Conservation (phyloP, 2,888 invertebrate genomes). For the Perdita meconis region DNA sequence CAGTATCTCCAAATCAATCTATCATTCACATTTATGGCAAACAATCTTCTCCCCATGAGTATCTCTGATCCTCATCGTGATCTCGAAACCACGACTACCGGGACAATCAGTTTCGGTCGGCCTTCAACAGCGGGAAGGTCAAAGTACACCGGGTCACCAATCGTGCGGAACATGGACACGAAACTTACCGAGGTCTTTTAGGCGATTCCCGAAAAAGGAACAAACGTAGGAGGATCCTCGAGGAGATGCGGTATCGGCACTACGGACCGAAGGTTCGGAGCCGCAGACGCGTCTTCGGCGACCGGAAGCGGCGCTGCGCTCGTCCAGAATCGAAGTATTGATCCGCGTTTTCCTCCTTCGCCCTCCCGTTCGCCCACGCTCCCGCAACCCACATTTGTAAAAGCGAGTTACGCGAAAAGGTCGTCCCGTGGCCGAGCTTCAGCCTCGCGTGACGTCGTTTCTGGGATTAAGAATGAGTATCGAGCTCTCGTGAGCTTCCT, state of each 20-base stretch:
- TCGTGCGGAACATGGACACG: not conserved
- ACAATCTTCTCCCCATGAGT: too few species aligned
- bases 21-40: too few species aligned
- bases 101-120: too few species aligned
- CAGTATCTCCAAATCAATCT: too few species aligned
- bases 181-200: constrained; percentile 25
- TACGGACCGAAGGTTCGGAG: constrained; percentile 8
- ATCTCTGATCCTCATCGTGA: too few species aligned
- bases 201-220: constrained; percentile 7
- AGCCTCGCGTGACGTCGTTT: constrained; percentile 38
- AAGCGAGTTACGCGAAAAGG: constrained; percentile 62
- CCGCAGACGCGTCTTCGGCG: constrained; percentile 38
- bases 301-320: constrained; percentile 69
- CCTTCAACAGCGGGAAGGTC: not conserved
- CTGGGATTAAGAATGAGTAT: constrained; percentile 40
- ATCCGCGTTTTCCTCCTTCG: constrained; percentile 70
- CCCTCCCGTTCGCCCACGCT: constrained; percentile 49
- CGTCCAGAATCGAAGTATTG: constrained; percentile 77
- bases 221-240: constrained; percentile 15
- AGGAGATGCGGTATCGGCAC: constrained; percentile 11
- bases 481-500: not conserved
- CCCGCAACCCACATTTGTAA: constrained; percentile 67
- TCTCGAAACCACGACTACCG: too few species aligned
- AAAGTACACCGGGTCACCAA: not conserved
- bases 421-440: constrained; percentile 42